These are phyloP conservation scores for Lagorchestes hirsutus DNA, from an alignment of 2,797 vertebrate species.

Conservation along the genomic window DNA sequence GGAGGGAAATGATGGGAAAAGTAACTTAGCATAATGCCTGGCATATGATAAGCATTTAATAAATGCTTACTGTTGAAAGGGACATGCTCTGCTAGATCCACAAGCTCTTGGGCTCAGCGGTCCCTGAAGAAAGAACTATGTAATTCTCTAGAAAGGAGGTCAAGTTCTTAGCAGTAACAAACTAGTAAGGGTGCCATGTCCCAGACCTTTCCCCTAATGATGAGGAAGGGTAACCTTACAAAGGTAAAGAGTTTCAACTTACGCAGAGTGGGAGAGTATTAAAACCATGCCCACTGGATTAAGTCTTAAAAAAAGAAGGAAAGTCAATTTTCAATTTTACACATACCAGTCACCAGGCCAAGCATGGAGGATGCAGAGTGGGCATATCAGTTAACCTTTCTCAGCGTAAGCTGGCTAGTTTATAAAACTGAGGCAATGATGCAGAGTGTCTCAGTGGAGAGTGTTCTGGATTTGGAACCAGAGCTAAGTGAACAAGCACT, in stretches of 20 bases:
- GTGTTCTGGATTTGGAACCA: background rate
- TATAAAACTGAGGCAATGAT: background rate
- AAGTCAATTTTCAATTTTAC: background rate
- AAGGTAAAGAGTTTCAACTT: background rate
- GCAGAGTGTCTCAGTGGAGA: background rate
- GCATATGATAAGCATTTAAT: background rate
- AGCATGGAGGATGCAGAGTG: background rate
- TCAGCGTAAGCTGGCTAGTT: background rate
- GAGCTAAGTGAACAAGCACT: background rate
- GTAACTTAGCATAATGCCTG: background rate
- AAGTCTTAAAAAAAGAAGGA: background rate
- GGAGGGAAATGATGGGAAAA: background rate
- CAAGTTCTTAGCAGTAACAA: background rate
- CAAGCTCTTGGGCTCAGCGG: background rate
- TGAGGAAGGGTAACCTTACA: background rate
- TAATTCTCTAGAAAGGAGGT: background rate
- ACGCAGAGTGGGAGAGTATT: background rate
- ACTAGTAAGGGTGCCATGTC: background rate
- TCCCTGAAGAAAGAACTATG: background rate
- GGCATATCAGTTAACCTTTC: background rate
- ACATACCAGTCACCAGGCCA: background rate
- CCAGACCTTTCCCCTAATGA: background rate
- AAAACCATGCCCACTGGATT: background rate
- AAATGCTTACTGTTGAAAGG: background rate
- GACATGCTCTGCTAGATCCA: background rate